phyloP scores from a whole-genome alignment of 1,140 invertebrate genomes.

The Oncopodura yosiiana region DNA sequence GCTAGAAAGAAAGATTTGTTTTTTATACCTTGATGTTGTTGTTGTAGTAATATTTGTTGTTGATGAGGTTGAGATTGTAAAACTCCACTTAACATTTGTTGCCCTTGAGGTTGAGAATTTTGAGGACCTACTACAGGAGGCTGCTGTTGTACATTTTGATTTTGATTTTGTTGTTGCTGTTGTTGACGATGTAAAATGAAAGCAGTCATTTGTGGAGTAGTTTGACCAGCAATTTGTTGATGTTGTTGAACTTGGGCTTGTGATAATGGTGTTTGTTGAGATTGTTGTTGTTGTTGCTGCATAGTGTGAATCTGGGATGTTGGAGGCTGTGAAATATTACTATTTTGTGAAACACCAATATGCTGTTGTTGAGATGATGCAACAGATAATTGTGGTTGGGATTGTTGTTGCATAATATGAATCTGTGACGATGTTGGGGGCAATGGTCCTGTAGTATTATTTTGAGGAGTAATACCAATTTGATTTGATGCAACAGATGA shows the following conservation, averaged over 20 bases:
- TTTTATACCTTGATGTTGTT: constrained; percentile 34
- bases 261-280: background rate
- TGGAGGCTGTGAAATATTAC: no score
- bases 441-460: constrained; percentile 1
- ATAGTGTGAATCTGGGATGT: no score
- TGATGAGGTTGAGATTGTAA: constrained; percentile 42
- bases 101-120: no score
- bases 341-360: no score
- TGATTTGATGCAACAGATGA: background rate
- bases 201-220: background rate
- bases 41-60: constrained; percentile 43
- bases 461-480: background rate
- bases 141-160: no score
- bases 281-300: constrained; percentile 18
- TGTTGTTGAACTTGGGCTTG: constrained; percentile 38
- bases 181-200: constrained; percentile 37
- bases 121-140: no score
- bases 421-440: constrained; percentile 15
- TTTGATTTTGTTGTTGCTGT: constrained; percentile 43
- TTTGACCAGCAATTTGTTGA: constrained; percentile 36
- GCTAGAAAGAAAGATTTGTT: constrained; percentile 35
- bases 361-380: no score
- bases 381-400: constrained; percentile 13
- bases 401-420: constrained; percentile 20
- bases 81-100: no score